These are phyloP conservation scores for Andrena flavipes DNA, from an alignment of 2,888 invertebrate species.

Conservation along the genomic window DNA sequence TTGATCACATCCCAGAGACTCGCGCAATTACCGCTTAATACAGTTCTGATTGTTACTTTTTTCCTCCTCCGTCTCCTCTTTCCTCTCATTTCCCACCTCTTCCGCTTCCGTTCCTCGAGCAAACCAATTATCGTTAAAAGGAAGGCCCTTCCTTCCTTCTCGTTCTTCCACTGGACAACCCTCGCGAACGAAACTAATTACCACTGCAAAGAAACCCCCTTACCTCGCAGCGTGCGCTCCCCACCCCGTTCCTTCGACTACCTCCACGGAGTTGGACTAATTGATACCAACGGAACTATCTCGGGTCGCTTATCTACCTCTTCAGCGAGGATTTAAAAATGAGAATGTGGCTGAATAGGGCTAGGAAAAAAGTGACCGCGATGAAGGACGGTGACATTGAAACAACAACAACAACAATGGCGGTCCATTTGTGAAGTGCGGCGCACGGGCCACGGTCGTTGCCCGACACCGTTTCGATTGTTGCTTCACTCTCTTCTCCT, in stretches of 20 bases:
- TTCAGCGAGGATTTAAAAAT: conserved; percentile 14
- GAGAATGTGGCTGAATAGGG: not conserved
- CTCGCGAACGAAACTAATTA: conserved; percentile 48
- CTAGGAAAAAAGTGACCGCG: conserved; percentile 17
- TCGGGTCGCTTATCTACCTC: conserved; percentile 8
- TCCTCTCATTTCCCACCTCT: conserved; percentile 13
- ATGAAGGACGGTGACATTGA: conserved; percentile 67
- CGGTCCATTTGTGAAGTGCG: conserved; percentile 63
- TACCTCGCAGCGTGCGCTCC: not conserved
- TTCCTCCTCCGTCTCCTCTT: not conserved
- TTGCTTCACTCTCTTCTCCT: conserved; percentile 67
- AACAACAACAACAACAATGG: conserved; percentile 65
- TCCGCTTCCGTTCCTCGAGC: conserved; percentile 28
- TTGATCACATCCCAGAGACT: not conserved
- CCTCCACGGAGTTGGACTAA: conserved; percentile 30
- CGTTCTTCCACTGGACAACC: not conserved
- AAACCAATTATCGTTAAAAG: conserved; percentile 60
- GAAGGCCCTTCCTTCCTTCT: conserved; percentile 22
- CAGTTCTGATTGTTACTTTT: conserved; percentile 34
- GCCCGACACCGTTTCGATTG: conserved; percentile 75
- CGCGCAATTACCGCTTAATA: conserved; percentile 34
- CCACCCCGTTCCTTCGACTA: not conserved
- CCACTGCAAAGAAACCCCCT: conserved; percentile 52
- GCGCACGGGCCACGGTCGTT: conserved; percentile 71
- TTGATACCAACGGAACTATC: conserved; percentile 23